Conservation (phyloP, 2,113 vertebrate species). For the Microcebus tavaratra region DNA sequence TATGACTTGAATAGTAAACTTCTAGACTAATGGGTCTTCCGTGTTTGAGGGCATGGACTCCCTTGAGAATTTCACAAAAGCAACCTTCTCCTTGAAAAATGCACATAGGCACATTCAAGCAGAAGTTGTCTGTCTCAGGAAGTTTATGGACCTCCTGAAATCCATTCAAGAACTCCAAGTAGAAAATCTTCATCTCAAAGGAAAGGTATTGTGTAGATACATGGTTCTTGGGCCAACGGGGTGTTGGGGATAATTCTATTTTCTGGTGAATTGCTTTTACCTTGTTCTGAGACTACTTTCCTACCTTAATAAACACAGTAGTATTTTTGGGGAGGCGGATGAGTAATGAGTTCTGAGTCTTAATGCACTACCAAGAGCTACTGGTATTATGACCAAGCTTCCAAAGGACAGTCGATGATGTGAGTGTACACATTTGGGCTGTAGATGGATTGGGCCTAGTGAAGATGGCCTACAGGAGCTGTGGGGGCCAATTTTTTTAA, state of each 20-base stretch:
- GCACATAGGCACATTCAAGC: rapidly evolving
- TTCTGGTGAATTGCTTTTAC: not conserved
- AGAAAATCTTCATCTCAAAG: not conserved
- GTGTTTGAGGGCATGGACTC: not conserved
- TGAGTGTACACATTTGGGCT: too few species aligned
- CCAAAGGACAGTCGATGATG: not conserved
- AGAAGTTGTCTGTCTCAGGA: not conserved
- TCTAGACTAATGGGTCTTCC: not conserved
- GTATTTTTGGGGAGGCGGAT: not conserved
- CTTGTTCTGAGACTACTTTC: not conserved
- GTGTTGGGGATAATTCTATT: not conserved
- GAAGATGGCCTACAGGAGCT: not conserved
- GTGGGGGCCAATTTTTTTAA: not conserved
- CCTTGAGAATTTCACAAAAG: not conserved
- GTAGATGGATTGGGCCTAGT: not conserved
- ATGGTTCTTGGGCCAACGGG: not conserved
- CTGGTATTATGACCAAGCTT: not conserved
- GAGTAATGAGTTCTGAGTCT: not conserved
- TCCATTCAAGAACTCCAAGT: not conserved
- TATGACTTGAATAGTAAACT: not conserved
- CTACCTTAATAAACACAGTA: not conserved
- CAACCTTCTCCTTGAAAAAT: not conserved
- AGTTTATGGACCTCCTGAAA: not conserved
- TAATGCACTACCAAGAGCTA: not conserved
- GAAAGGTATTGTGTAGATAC: not conserved